Base-by-base conservation (phyloP, 2,888 invertebrate genomes). In the Dryobota labecula region DNA sequence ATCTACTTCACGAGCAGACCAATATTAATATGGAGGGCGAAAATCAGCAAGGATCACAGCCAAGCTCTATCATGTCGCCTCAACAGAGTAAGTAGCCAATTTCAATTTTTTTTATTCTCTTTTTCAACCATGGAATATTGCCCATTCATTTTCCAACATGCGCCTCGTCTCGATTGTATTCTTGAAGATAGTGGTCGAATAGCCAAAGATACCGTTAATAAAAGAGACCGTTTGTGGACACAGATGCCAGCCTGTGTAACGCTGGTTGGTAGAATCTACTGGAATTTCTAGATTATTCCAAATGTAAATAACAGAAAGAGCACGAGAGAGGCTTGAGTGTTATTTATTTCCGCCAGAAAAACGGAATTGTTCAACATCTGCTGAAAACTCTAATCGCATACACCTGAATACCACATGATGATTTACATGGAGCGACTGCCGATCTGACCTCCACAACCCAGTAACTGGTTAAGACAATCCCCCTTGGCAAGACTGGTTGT, bases 1-100 rank as follows among this genome's bases (percentile, higher is more conserved):
- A 97, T 84, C 94, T 97, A 78, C 96, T 98, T 73, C 96, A 97
- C 90, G 96, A 96, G 74, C 97, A 97, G 87, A 97, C 97, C 71
- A 96, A 96, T 83, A 94, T 95, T 9, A 96, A 97, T 84, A 96
- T 96, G 86, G 96, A 96, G 76, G 93, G 69, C 54, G 85, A 94
- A 62, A 92, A 94, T 63, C 94, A 94, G 78, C 90, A 89, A 57
- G 94, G 88, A 41, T 94, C 95, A 1, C 95, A 94, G 84, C 94
- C 89, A n/a, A 95, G 94, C 87, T 95, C 96, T 30, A 93, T 93
- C 65, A 89, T 92, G 87, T 96, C 96, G 9, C 95, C 95, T 15
- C 94, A 94, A 82, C 96, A 94, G 83, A 95, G 96, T 96, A 87
- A 94, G 94, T 73, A 30, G 9, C 6, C 15, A 0, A 3, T 30